phyloP scores from a whole-genome alignment of 35 echinoderm and acorn worm species.

The Diadema setosum region DNA sequence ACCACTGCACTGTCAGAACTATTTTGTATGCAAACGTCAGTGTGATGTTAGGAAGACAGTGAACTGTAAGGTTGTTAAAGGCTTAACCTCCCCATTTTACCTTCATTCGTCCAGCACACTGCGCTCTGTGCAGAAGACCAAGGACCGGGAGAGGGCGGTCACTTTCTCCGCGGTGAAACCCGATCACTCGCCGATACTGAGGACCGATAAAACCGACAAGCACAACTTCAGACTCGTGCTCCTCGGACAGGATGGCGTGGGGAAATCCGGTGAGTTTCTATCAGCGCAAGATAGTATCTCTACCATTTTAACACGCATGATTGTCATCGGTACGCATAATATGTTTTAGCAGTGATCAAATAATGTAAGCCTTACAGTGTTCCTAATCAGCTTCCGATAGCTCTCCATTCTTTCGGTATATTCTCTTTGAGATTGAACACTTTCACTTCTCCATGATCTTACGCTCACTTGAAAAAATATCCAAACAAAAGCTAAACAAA shows the following conservation, averaged over 20 bases:
- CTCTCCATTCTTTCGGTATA: too few relatives aligned
- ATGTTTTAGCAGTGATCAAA: too few relatives aligned
- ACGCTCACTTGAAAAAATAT: too few relatives aligned
- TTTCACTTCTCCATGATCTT: too few relatives aligned
- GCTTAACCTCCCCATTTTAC: background rate
- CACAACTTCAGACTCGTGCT: slow-evolving; percentile 73
- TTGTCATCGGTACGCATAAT: too few relatives aligned
- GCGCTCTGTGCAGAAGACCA: background rate
- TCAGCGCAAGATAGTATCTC: too few relatives aligned
- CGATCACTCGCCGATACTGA: background rate
- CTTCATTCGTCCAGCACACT: background rate
- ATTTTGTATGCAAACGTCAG: background rate
- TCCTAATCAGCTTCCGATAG: too few relatives aligned
- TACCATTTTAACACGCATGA: too few relatives aligned
- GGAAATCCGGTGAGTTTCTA: slow-evolving; percentile 84
- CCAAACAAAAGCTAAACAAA: too few relatives aligned
- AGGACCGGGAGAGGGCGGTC: background rate
- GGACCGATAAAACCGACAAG: slow-evolving; percentile 48
- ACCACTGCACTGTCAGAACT: background rate
- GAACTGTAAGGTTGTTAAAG: background rate
- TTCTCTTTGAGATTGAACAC: too few relatives aligned
- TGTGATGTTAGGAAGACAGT: too few relatives aligned
- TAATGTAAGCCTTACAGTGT: too few relatives aligned
- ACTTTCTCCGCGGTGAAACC: background rate
- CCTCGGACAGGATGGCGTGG: slow-evolving; percentile 84